Percentiles rank a stretch among this genome's conserved stretches.
Conservation (phyloP, 64 coral and sea anemone species). For the Montipora cactus region DNA sequence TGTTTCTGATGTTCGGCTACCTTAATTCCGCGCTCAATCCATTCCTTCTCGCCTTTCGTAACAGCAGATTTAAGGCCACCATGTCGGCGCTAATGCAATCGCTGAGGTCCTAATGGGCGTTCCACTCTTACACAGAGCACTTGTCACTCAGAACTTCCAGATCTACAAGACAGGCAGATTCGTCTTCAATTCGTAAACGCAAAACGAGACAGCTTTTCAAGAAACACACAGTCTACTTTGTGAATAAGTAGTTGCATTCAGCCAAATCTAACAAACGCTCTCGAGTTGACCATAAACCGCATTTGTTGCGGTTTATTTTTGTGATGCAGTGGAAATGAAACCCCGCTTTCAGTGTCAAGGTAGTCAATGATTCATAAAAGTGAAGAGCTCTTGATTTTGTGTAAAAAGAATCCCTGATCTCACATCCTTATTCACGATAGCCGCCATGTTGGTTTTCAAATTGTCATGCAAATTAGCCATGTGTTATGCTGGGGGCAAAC, state of each 20-base stretch:
- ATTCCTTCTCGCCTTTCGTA: constrained; percentile 65
- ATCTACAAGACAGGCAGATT: background rate
- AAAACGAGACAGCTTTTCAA: background rate
- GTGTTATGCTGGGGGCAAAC: no score
- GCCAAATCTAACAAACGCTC: no score
- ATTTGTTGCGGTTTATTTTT: no score
- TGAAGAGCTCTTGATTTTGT: no score
- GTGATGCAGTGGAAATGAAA: no score
- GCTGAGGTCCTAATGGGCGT: background rate
- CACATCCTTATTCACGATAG: no score
- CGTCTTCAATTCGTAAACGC: background rate
- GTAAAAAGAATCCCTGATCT: no score
- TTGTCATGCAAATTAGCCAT: no score
- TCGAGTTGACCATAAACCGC: no score
- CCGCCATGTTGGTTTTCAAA: no score
- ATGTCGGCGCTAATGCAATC: background rate
- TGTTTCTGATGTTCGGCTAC: constrained; percentile 66
- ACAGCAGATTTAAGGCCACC: constrained; percentile 11
- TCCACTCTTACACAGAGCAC: constrained; percentile 7
- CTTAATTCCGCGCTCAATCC: constrained; percentile 74
- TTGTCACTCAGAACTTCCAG: background rate
- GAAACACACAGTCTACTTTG: background rate
- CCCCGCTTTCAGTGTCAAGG: no score
- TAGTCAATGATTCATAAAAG: no score
- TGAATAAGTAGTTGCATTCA: background rate